Evolutionary conservation across 2,888 invertebrate genomes (phyloP), one percentile per base, ranked within the genome.

Genomic region (Galerucella nymphaeae): DNA sequence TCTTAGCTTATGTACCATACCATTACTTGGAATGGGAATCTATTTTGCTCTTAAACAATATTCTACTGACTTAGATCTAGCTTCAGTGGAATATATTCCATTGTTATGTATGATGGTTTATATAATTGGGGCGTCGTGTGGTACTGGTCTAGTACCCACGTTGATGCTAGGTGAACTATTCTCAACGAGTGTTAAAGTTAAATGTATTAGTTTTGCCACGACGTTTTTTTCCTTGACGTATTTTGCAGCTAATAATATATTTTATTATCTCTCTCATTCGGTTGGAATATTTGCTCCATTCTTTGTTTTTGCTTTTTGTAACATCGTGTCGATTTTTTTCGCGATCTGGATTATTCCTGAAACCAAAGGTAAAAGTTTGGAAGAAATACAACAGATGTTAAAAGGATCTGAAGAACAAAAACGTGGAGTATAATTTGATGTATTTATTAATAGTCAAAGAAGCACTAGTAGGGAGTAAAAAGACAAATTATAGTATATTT

Each of bases 301-400:
- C 72, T 76, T 80, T n/a, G 74, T 83, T 53, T 85, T 83, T 74
- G 76, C 80, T 0, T 41, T 72, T 11, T 79, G 79, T 59, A 81
- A 80, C 59, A 77, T 82, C 38, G 4, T 79, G 5, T 79, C 80
- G 11, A 75, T 79, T 8, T 57, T 82, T 45, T 75, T 80, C 59
- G 79, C 82, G 2, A 78, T 80, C 66, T 82, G 76, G 73, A 78
- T 80, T 63, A 76, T 85, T 38, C 84, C 84, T 0, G 84, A 85
- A 76, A 85, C 85, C 2, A 83, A 80, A 76, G 84, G 84, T 5
- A 83, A 83, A 71, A 83, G 83, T 4, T 76, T 85, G 45, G 84
- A 84, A 67, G 83, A 85, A 76, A 85, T 85, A 66, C 84, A 85
- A 71, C 82, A 83, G 8, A 55, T 63, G 30, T 48, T 70, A 23